Evolutionary conservation across 2,888 invertebrate genomes (phyloP).

Genomic region (Acrocyrtus sp.): DNA sequence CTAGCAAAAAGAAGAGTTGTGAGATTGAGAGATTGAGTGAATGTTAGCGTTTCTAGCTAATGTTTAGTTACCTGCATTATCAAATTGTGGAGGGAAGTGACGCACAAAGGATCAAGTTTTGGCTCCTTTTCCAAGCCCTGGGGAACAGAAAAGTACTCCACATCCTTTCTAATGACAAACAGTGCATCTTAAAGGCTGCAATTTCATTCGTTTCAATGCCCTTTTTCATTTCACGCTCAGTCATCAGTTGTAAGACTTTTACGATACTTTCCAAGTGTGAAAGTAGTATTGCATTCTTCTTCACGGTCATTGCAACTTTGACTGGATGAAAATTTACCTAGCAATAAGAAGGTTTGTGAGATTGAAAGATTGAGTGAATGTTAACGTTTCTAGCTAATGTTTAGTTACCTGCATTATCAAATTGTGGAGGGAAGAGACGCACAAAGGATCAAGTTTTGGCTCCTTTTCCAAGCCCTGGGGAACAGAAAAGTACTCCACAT

Average conservation of each 20-base stretch:
- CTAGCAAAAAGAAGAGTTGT: too few species aligned
- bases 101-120: conserved; percentile 76
- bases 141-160: conserved; percentile 83
- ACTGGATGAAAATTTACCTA: conserved; percentile 86
- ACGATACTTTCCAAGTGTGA: conserved; percentile 79
- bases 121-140: conserved; percentile 84
- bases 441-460: conserved; percentile 77
- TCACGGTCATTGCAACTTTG: conserved; percentile 80
- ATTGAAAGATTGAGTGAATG: too few species aligned
- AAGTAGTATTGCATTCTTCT: conserved; percentile 76
- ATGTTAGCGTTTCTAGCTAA: conserved; percentile 70
- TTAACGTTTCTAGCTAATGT: too few species aligned
- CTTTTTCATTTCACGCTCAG: conserved; percentile 85
- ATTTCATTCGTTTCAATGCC: conserved; percentile 88
- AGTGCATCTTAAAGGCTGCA: conserved; percentile 90
- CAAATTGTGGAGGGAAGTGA: conserved; percentile 84
- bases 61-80: conserved; percentile 80
- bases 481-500: conserved; percentile 84
- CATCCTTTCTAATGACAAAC: conserved; percentile 76
- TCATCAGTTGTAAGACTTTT: conserved; percentile 83
- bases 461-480: conserved; percentile 82
- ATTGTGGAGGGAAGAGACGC: conserved; percentile 83
- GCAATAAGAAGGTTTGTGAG: too few species aligned
- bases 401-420: conserved; percentile 80
- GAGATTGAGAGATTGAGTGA: conserved; percentile 75